phyloP scores from a whole-genome alignment of 1,140 invertebrate genomes.

The Homalodisca vitripennis region DNA sequence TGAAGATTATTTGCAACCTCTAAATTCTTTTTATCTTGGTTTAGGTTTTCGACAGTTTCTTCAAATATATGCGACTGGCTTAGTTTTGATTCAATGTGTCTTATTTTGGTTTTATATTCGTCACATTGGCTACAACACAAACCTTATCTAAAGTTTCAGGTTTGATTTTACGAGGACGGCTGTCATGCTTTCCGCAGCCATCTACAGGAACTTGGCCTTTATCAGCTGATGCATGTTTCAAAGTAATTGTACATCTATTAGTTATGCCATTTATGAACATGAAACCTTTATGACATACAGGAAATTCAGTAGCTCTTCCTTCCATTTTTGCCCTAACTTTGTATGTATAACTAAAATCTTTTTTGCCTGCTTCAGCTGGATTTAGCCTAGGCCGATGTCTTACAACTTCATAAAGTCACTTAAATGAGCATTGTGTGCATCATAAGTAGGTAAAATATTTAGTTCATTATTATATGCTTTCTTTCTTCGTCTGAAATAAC shows the following conservation, averaged over 20 bases:
- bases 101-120: slow-evolving; percentile 24
- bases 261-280: slow-evolving; percentile 11
- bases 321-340: slow-evolving; percentile 9
- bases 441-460: not conserved
- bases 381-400: slow-evolving; percentile 18
- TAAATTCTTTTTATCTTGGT: not conserved
- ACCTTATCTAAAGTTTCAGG: slow-evolving; percentile 27
- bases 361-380: not conserved
- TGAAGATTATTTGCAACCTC: slow-evolving; percentile 25
- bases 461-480: slow-evolving; percentile 1
- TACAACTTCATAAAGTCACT: slow-evolving; percentile 17
- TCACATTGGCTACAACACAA: slow-evolving; percentile 13
- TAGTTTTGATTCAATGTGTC: slow-evolving; percentile 8
- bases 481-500: slow-evolving; percentile 22
- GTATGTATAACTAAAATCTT: slow-evolving; percentile 13
- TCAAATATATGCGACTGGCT: not conserved
- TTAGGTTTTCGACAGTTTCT: not conserved
- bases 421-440: slow-evolving; percentile 25
- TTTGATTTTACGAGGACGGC: slow-evolving; percentile 29
- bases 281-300: slow-evolving; percentile 21
- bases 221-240: slow-evolving; percentile 12
- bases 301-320: slow-evolving; percentile 11
- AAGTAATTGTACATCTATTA: not conserved
- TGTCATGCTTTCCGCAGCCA: slow-evolving; percentile 29
- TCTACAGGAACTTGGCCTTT: slow-evolving; percentile 15